Base-by-base conservation (phyloP, 1,140 invertebrate species). In the Nymphalis io region DNA sequence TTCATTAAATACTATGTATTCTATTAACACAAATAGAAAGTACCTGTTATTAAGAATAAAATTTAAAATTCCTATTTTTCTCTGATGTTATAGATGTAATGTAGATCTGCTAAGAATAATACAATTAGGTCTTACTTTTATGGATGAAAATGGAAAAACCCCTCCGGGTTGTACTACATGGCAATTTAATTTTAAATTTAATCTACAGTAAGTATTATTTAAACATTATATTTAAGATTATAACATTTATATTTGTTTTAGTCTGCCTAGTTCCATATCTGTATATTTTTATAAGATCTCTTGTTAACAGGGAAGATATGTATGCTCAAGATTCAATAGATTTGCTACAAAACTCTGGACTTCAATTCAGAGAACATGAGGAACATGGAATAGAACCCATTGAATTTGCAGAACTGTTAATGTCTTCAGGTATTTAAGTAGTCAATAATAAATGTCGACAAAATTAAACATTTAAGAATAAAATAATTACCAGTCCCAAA, bases 181-280 rank as follows among this genome's bases (percentile, higher is more conserved):
- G 98, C 98, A 99, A 90, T 99, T 99, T 85, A 99, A 99, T 92
- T 99, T 99, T 87, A 98, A 98, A 93, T 99, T 99, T 82, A 98
- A 97, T 93, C 92, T 98, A 74, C 95, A 95, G 96, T 97, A 93
- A 95, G 95, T 95, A n/a, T 55, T 16, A 40, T 44, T 20, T 11
- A 58, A 15, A 58, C 21, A 53, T 23, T 53, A 33, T 15, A 11
- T 51, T 21, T 20, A 16, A 21, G 10, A 20, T 51, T 51, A 20
- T 6, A 21, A 21, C 1, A 51, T 16, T 20, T 51, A 51, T 11
- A 51, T 51, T 20, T 21, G 16, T 51, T 51, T 51, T 51, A 5
- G 23, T 55, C 0, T 27, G 21, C 8, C 11, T 15, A 15, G 51
- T 23, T 33, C 4, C 20, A 65, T 53, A 62, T 61, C 70, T 21